Conservation (phyloP, 2,888 invertebrate species). For the Ophioninae sp. region DNA sequence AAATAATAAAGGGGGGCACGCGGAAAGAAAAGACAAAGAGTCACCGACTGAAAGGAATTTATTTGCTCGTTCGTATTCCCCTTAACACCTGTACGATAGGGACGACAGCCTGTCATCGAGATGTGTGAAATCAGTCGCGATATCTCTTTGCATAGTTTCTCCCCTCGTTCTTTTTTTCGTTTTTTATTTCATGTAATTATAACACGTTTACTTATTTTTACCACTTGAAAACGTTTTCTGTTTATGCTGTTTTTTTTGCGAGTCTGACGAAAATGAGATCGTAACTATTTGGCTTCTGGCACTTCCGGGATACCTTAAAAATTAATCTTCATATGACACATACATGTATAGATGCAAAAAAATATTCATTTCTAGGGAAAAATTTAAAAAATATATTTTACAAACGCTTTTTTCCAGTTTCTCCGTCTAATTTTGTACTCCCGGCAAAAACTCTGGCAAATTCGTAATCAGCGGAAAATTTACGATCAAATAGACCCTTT, state of each 20-base stretch:
- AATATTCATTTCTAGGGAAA: too few relatives aligned
- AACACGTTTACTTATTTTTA: too few relatives aligned
- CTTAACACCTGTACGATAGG: background rate
- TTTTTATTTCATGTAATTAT: background rate
- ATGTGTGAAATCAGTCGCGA: constrained; percentile 6
- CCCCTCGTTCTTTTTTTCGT: background rate
- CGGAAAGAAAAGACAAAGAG: constrained; percentile 7
- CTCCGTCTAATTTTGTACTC: too few relatives aligned
- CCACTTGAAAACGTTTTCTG: too few relatives aligned
- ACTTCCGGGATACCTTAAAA: constrained; percentile 30
- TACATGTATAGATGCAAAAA: too few relatives aligned
- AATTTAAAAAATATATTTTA: too few relatives aligned
- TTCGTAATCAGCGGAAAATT: too few relatives aligned
- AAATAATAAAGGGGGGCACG: constrained; percentile 5
- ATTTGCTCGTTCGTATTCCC: background rate
- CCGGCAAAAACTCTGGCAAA: too few relatives aligned
- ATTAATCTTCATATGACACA: background rate
- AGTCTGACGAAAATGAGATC: background rate
- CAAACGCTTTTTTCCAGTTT: too few relatives aligned
- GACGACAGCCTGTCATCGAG: constrained; percentile 12
- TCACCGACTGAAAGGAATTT: constrained; percentile 5
- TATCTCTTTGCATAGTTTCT: background rate
- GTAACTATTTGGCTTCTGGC: background rate
- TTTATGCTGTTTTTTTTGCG: background rate
- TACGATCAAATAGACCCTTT: too few relatives aligned